Conservation (phyloP, 2,113 vertebrate genomes). For the Brachyhypopomus gauderio region DNA sequence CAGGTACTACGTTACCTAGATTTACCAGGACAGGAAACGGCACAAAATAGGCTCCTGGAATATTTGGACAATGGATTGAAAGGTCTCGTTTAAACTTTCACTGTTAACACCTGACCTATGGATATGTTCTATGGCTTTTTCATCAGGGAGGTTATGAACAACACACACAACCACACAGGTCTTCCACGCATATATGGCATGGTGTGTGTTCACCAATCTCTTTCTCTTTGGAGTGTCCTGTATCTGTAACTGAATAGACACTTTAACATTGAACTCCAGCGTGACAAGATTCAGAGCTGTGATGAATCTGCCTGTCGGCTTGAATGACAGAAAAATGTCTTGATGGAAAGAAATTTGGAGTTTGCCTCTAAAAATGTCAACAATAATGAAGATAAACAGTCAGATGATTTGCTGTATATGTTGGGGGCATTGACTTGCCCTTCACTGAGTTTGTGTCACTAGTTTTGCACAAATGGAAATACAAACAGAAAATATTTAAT, state of each 20-base stretch:
- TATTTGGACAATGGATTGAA: neutral
- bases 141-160: no score
- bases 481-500: neutral
- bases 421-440: neutral
- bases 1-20: neutral
- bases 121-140: neutral
- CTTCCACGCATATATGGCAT: neutral
- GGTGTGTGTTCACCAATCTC: neutral
- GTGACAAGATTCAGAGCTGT: conserved; percentile 11
- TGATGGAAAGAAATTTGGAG: neutral
- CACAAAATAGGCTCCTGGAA: neutral
- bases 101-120: neutral
- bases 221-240: neutral
- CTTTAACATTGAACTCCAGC: neutral
- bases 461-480: neutral
- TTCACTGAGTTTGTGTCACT: neutral
- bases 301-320: neutral
- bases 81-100: neutral
- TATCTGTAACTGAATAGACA: neutral
- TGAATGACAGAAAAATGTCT: conserved; percentile 10
- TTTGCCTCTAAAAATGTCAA: conserved; percentile 1
- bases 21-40: no score
- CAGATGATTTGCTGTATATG: neutral
- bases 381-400: neutral
- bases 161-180: neutral